Conservation (phyloP, 2,113 vertebrate genomes). For the Microcebus griseorufus region DNA sequence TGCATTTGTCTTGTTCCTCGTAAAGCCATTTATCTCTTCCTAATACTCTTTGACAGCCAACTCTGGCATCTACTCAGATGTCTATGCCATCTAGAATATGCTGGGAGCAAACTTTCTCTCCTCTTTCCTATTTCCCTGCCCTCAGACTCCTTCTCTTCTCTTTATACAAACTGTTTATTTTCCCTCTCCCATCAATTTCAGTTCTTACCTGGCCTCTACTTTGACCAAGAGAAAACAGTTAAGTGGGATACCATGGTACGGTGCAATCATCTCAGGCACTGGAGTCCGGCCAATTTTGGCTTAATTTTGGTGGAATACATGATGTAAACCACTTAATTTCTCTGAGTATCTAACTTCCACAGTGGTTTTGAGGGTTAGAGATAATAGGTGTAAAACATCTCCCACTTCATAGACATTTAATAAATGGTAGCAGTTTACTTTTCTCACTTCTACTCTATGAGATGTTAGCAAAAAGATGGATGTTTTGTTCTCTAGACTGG, state of each 20-base stretch:
- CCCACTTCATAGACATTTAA: not conserved
- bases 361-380: not conserved
- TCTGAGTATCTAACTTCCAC: not conserved
- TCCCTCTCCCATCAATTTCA: not conserved
- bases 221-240: not conserved
- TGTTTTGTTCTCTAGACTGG: not conserved
- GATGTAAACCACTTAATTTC: not conserved
- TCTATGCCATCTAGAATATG: not conserved
- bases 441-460: not conserved
- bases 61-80: not conserved
- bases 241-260: not conserved
- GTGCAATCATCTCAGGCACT: not conserved
- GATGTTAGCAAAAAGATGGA: not conserved
- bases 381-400: not conserved
- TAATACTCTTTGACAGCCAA: not conserved
- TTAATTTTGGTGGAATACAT: not conserved
- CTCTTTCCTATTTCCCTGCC: not conserved
- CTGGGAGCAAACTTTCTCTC: not conserved
- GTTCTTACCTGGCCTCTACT: not conserved
- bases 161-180: not conserved
- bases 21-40: not conserved
- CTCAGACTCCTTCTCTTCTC: not conserved
- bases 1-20: not conserved
- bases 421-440: not conserved
- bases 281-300: not conserved